A percentile compares a stretch with the other conserved stretches of the same genome.
Evolutionary conservation across 2,113 vertebrate species (phyloP).

Genomic region (Lipotes vexillifer): DNA sequence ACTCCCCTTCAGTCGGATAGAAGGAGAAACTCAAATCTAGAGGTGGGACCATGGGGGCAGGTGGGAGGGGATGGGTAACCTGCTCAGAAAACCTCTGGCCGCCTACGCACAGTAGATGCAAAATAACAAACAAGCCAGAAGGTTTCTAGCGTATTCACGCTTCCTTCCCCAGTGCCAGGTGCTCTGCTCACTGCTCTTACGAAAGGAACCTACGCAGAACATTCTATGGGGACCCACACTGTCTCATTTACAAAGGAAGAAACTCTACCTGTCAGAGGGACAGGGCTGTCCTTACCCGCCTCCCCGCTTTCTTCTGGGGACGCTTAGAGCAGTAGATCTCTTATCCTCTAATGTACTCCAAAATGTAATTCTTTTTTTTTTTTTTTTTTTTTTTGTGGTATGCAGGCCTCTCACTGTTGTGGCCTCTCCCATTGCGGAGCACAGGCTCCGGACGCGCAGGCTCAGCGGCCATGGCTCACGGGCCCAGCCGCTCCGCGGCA

Average conservation of each 20-base stretch:
- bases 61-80: no score
- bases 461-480: no score
- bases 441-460: no score
- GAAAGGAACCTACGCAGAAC: background rate
- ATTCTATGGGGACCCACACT: background rate
- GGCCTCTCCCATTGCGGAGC: no score
- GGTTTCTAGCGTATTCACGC: background rate
- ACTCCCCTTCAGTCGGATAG: background rate
- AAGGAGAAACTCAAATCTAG: background rate
- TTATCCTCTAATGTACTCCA: no score
- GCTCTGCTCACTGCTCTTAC: background rate
- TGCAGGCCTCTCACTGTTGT: no score
- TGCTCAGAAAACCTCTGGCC: background rate
- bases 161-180: background rate
- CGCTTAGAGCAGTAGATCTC: background rate
- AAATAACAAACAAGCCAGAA: background rate
- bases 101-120: background rate
- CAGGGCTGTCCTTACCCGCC: accelerated
- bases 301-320: no score
- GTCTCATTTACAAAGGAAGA: background rate
- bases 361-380: background rate
- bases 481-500: no score
- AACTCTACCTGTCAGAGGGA: no score
- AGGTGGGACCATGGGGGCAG: accelerated
- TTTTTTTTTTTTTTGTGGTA: no score